Evolutionary conservation across 2,888 invertebrate species (phyloP).

Genomic region (Brachyopa scutellaris): DNA sequence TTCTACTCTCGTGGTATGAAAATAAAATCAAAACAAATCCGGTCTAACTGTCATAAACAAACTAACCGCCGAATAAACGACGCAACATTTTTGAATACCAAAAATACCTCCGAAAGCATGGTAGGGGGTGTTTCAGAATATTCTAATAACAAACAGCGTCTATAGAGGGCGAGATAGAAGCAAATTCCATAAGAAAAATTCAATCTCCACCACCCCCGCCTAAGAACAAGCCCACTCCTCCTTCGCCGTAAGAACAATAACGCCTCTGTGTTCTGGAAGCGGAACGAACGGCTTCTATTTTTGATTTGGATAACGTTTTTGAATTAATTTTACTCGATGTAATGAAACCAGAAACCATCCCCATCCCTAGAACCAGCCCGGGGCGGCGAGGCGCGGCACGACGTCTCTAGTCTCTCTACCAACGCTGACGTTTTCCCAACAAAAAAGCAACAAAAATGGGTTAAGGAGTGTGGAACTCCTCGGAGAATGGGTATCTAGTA

Average conservation of each 20-base stretch:
- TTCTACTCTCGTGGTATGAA: slow-evolving; percentile 36
- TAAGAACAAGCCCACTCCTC: too few species aligned
- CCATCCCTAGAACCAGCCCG: too few species aligned
- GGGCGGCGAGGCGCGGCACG: too few species aligned
- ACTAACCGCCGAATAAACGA: slow-evolving; percentile 41
- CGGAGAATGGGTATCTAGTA: too few species aligned
- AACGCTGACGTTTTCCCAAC: slow-evolving; percentile 16
- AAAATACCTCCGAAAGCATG: too few species aligned
- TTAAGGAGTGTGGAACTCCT: neutral
- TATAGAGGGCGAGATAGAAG: too few species aligned
- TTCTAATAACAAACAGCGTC: neutral
- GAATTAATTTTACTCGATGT: slow-evolving; percentile 60
- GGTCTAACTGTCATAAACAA: slow-evolving; percentile 60
- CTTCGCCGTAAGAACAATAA: slow-evolving; percentile 7
- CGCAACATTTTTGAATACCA: slow-evolving; percentile 29
- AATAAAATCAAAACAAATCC: slow-evolving; percentile 50
- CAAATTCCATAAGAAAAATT: too few species aligned
- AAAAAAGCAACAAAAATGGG: slow-evolving; percentile 33
- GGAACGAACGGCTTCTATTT: slow-evolving; percentile 29
- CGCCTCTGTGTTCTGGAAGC: slow-evolving; percentile 14
- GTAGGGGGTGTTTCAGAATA: neutral
- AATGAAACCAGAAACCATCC: slow-evolving; percentile 29
- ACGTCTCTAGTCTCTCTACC: too few species aligned
- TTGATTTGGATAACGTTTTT: slow-evolving; percentile 52
- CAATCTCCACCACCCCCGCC: too few species aligned